Conservation (phyloP, 1,140 invertebrate species). For the Leguminivora glycinivorella region DNA sequence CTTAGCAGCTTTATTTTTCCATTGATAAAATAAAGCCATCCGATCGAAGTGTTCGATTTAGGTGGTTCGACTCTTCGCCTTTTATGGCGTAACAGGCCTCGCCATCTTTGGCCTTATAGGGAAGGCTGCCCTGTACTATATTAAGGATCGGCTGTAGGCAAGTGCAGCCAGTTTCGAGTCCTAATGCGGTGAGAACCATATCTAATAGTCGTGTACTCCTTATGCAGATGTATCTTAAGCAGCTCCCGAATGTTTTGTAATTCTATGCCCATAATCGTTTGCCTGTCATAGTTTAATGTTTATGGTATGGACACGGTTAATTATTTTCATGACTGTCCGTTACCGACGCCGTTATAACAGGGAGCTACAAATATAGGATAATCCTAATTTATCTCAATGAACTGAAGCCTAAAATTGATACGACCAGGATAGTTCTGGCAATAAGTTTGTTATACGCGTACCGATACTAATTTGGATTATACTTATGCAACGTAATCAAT, state of each 20-base stretch:
- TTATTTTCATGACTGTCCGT: background rate
- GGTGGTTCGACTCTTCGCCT: constrained; percentile 9
- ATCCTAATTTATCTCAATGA: too few relatives aligned
- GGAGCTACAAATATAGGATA: background rate
- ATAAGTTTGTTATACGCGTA: too few relatives aligned
- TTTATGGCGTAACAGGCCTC: constrained; percentile 7
- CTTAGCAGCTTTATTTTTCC: background rate
- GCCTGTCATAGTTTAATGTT: background rate
- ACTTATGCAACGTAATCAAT: constrained; percentile 2
- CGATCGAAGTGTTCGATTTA: constrained; percentile 4
- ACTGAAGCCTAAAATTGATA: too few relatives aligned
- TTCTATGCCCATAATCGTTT: background rate
- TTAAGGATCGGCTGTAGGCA: background rate
- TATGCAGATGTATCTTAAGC: background rate
- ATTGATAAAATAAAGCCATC: constrained; percentile 20
- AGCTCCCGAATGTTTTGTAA: background rate
- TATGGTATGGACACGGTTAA: background rate
- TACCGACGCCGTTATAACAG: background rate
- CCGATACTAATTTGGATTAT: background rate
- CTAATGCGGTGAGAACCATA: constrained; percentile 7
- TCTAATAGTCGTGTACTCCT: background rate
- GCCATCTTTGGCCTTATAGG: constrained; percentile 9
- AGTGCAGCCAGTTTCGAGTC: background rate
- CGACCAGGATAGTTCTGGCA: too few relatives aligned
- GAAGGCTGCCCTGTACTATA: constrained; percentile 1